Base-by-base conservation (phyloP, 2,888 invertebrate genomes). In the Tinea semifulvella region DNA sequence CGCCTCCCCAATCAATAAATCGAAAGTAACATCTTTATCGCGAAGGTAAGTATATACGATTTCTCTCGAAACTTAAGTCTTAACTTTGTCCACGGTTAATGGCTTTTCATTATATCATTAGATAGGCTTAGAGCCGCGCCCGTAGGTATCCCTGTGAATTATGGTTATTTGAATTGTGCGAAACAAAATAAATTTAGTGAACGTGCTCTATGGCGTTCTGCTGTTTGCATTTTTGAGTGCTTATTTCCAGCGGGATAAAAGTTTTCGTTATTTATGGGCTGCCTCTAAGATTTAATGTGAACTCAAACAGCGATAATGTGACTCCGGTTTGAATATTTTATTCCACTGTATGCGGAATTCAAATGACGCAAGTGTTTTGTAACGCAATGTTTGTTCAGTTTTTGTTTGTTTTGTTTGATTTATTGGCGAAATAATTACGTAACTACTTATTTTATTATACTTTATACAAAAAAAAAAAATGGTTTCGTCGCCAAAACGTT, bases 191-290 rank as follows among this genome's bases (percentile, higher is more conserved):
- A 80, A 80, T 80, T 80, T 75, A 75, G 67, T 68, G 75, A 75
- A 80, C 80, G 80, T 80, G 80, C 77, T 68, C 75, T 77, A 70
- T 76, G 56, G 63, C 68, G 77, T 75, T 76, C 72, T 77, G 77
- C 79, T 77, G 76, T 79, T 79, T 80, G 80, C 80, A 80, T 80
- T 80, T 80, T 80, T 80, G 80, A 80, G 80, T 80, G 80, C 80
- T 80, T 80, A 80, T 80, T 80, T 80, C 75, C 68, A 64, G 69
- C 60, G 64, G 79, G 80, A 80, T 77, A 80, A 80, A 79, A 80
- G 72, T 79, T 79, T 72, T 59, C 59, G 77, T 79, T 79, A 80
- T 80, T 80, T 80, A 80, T 79, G 75, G 63, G 55, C 61, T 61
- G 63, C 63, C 59, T 65, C 68, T 71, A 74, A 80, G 79, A 80